Conservation (phyloP, 2,888 invertebrate genomes). For the Exephanes ischioxanthus region DNA sequence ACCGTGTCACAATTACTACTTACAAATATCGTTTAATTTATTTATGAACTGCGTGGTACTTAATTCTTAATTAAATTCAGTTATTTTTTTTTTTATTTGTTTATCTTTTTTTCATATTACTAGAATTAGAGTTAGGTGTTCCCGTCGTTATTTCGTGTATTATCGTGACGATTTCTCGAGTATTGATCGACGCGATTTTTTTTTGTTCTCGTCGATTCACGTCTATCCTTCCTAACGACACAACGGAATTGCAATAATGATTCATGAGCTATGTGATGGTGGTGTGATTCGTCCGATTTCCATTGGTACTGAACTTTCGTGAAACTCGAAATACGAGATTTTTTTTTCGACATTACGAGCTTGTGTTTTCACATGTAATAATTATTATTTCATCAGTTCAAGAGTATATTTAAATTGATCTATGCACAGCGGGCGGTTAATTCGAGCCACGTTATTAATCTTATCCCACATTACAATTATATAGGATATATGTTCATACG, state of each 20-base stretch:
- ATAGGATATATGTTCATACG: conserved; percentile 51
- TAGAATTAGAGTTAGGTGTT: conserved; percentile 64
- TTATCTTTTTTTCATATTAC: conserved; percentile 22
- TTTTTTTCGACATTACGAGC: conserved; percentile 8
- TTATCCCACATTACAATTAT: conserved; percentile 40
- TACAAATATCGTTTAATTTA: conserved; percentile 44
- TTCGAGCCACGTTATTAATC: conserved; percentile 38
- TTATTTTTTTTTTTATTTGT: conserved; percentile 23
- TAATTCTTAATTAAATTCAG: conserved; percentile 43
- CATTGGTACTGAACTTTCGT: conserved; percentile 27
- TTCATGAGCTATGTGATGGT: conserved; percentile 22
- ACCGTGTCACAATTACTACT: conserved; percentile 46
- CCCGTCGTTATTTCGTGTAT: conserved; percentile 42
- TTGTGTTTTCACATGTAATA: not conserved
- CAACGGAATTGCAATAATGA: conserved; percentile 35
- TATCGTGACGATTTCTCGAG: conserved; percentile 22
- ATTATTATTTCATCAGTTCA: conserved; percentile 1
- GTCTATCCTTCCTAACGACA: conserved; percentile 24
- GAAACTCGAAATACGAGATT: conserved; percentile 11
- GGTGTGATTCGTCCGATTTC: conserved; percentile 26
- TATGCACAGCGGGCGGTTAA: conserved; percentile 34
- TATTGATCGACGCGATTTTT: conserved; percentile 26
- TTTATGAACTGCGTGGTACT: conserved; percentile 45
- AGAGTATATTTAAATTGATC: conserved; percentile 14
- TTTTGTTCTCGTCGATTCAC: conserved; percentile 1